Percentiles rank a stretch among this genome's conserved stretches.
These are phyloP conservation scores for Geotrupes spiniger DNA, from an alignment of 2,888 invertebrate species.

Conservation along the genomic window DNA sequence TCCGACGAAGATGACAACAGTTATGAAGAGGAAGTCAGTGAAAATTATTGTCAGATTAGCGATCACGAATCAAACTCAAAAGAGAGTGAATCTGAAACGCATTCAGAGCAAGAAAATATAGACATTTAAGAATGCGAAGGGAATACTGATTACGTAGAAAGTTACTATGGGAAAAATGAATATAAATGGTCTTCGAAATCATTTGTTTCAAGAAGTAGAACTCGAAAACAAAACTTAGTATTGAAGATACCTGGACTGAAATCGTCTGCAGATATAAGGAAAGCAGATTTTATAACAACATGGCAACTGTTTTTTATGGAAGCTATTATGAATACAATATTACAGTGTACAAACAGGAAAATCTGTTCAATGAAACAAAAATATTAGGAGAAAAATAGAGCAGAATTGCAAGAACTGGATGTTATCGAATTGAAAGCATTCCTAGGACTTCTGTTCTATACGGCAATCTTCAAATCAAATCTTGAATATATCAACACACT, in stretches of 20 bases:
- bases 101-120: not conserved
- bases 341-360: no score
- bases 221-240: constrained; percentile 3
- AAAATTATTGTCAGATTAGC: not conserved
- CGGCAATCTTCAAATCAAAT: constrained; percentile 9
- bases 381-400: no score
- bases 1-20: constrained; percentile 1
- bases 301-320: no score
- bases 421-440: no score
- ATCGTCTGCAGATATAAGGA: no score
- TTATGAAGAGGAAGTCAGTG: constrained; percentile 1
- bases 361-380: no score
- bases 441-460: no score
- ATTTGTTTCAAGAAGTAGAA: no score
- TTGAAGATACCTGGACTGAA: not conserved
- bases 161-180: constrained; percentile 4
- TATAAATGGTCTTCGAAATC: constrained; percentile 4
- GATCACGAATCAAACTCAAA: not conserved
- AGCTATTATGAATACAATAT: no score
- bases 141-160: not conserved
- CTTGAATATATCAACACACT: constrained; percentile 7
- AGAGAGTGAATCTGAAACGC: not conserved
- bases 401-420: no score
- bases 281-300: no score
- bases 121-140: not conserved